Conservation (phyloP, 2,797 vertebrate species). For the Neosalanx taihuensis region DNA sequence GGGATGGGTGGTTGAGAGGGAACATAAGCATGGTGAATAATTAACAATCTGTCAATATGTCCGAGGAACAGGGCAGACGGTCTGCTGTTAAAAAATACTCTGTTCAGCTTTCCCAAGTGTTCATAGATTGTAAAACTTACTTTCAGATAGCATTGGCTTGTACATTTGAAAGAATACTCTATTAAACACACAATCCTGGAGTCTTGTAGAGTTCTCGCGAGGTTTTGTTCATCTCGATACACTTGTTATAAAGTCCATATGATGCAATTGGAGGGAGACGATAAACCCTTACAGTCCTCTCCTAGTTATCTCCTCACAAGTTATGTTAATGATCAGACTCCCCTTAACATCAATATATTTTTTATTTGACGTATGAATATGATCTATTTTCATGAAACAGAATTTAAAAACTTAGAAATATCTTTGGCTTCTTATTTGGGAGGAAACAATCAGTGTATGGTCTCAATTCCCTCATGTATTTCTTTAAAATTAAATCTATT, state of each 20-base stretch:
- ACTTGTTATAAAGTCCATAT: too few species aligned
- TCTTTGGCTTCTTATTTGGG: too few species aligned
- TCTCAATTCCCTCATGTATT: background rate
- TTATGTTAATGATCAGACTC: too few species aligned
- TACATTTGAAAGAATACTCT: background rate
- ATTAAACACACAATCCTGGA: background rate
- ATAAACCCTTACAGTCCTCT: too few species aligned
- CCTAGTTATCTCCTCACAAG: too few species aligned
- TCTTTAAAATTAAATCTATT: background rate
- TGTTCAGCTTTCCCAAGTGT: conserved; percentile 47
- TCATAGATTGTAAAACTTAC: conserved; percentile 24
- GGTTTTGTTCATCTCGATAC: background rate
- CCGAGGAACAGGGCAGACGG: conserved; percentile 56
- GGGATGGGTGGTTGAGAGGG: conserved; percentile 61
- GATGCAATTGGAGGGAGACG: too few species aligned
- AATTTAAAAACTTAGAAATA: too few species aligned
- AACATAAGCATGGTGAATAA: conserved; percentile 69
- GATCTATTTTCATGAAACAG: too few species aligned
- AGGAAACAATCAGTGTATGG: background rate
- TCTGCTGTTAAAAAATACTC: conserved; percentile 54
- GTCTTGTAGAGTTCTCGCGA: background rate
- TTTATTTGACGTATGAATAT: too few species aligned
- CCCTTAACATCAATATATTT: too few species aligned
- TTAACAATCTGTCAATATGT: conserved; percentile 69
- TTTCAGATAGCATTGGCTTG: background rate